phyloP scores from a whole-genome alignment of 2,113 vertebrate genomes.

The Copsychus sechellarum region DNA sequence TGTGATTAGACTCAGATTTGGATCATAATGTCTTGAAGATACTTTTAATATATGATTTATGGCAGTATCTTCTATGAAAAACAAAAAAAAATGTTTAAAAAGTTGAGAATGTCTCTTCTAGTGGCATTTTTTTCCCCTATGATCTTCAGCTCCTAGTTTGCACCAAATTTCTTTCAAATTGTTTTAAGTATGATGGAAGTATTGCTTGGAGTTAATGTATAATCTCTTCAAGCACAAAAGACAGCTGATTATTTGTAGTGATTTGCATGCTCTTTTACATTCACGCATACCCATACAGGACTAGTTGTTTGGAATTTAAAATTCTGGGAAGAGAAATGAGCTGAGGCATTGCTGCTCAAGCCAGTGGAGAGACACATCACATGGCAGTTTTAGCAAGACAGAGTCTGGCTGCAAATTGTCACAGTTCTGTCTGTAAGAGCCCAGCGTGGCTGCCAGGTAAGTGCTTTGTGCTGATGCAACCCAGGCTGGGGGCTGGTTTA shows the following conservation, averaged over 20 bases:
- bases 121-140: background rate
- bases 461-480: background rate
- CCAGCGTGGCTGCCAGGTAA: background rate
- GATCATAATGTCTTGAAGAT: background rate
- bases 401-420: background rate
- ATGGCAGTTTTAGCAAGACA: background rate
- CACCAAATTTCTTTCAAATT: background rate
- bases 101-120: background rate
- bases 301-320: background rate
- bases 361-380: background rate
- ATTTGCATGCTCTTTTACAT: background rate
- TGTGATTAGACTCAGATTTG: background rate
- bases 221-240: background rate
- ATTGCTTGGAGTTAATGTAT: background rate
- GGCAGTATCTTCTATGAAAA: background rate
- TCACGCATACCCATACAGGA: background rate
- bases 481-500: background rate
- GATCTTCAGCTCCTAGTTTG: background rate
- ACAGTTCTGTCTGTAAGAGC: background rate
- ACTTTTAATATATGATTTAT: background rate
- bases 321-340: background rate
- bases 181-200: background rate
- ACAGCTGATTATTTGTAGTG: background rate
- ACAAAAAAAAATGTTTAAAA: background rate
- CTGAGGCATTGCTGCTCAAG: background rate